Evolutionary conservation across 2,888 invertebrate genomes (phyloP).

Genomic region (Monopis laevigella): DNA sequence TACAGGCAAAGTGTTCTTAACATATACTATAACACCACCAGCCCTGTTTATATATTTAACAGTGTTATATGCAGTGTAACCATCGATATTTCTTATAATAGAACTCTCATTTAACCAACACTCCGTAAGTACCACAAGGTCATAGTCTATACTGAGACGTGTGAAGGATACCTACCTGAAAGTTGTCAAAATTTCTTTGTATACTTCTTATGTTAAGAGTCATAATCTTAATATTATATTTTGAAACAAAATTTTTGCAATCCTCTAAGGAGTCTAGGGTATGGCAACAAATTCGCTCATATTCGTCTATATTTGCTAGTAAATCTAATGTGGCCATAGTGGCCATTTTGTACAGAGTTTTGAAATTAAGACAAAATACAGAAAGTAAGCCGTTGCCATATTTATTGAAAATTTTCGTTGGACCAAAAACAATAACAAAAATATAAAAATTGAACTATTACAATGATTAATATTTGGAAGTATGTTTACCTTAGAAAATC

Average conservation of each 20-base stretch:
- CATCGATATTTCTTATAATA: slow-evolving; percentile 13
- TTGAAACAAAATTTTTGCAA: neutral
- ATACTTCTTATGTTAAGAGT: slow-evolving; percentile 11
- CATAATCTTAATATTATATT: slow-evolving; percentile 15
- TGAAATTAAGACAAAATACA: no score
- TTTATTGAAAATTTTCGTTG: slow-evolving; percentile 1
- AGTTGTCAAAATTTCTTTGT: slow-evolving; percentile 9
- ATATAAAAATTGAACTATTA: no score
- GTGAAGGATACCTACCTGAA: neutral
- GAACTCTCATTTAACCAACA: slow-evolving; percentile 10
- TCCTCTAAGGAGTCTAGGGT: neutral
- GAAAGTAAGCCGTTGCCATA: neutral
- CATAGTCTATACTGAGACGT: neutral
- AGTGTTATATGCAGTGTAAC: slow-evolving; percentile 12
- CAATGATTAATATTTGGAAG: no score
- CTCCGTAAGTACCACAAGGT: slow-evolving; percentile 10
- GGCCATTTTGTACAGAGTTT: neutral
- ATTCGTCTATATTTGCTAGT: neutral
- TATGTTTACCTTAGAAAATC: no score
- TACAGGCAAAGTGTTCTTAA: slow-evolving; percentile 13
- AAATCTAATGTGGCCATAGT: neutral
- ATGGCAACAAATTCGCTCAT: neutral
- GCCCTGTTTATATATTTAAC: slow-evolving; percentile 15
- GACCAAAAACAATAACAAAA: no score
- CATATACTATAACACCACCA: slow-evolving; percentile 17